phyloP scores from a whole-genome alignment of 2,888 invertebrate genomes.

The Sialis fuliginosa region DNA sequence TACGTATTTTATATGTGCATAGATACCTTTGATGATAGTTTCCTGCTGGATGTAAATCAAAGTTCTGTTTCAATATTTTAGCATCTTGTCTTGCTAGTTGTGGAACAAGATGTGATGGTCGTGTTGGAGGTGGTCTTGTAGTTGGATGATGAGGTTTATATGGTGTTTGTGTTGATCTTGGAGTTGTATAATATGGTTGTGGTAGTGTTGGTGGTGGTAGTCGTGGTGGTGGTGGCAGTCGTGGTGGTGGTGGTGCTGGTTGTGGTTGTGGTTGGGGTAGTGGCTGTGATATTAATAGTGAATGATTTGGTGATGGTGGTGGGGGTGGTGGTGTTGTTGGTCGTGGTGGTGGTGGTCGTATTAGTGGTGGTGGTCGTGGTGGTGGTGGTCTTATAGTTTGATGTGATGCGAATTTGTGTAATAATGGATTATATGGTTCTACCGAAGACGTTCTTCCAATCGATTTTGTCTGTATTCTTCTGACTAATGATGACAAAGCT shows the following conservation, averaged over 20 bases:
- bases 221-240: slow-evolving; percentile 39
- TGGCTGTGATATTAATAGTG: slow-evolving; percentile 42
- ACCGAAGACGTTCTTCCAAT: too few species aligned
- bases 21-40: neutral
- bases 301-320: slow-evolving; percentile 25
- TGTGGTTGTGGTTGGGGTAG: slow-evolving; percentile 52
- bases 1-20: neutral
- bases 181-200: neutral
- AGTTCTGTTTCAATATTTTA: neutral
- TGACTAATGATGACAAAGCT: too few species aligned
- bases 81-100: neutral
- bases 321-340: slow-evolving; percentile 17
- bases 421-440: too few species aligned
- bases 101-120: neutral
- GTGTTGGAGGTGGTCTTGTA: neutral
- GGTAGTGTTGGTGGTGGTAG: neutral
- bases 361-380: slow-evolving; percentile 59
- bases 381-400: slow-evolving; percentile 45
- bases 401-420: too few species aligned
- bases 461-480: too few species aligned
- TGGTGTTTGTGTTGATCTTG: neutral
- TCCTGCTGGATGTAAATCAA: neutral
- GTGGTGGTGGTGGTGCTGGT: slow-evolving; percentile 89
- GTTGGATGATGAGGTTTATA: neutral
- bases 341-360: slow-evolving; percentile 13